These are phyloP conservation scores for Monochamus alternatus DNA, from an alignment of 2,888 invertebrate genomes.

Conservation along the genomic window DNA sequence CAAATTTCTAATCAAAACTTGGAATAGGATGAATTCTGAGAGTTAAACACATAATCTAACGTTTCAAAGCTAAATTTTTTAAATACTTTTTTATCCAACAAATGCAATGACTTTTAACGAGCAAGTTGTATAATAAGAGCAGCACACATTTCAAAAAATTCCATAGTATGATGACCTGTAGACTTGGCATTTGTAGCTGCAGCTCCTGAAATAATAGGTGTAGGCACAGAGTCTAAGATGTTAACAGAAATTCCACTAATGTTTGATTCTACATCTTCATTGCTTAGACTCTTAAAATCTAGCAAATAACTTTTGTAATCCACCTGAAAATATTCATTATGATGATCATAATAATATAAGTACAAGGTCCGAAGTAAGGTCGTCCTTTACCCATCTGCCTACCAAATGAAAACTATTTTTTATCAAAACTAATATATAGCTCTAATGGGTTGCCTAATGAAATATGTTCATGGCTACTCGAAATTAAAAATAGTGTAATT, in stretches of 20 bases:
- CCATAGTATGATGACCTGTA: slow-evolving; percentile 96
- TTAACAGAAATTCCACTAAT: slow-evolving; percentile 65
- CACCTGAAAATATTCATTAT: slow-evolving; percentile 73
- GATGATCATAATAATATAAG: background rate
- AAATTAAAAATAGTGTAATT: too few relatives aligned
- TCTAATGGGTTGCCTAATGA: too few relatives aligned
- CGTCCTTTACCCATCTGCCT: too few relatives aligned
- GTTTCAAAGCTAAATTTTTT: background rate
- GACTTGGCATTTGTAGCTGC: slow-evolving; percentile 56
- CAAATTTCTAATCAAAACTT: too few relatives aligned
- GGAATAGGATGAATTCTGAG: background rate
- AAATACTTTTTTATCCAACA: background rate
- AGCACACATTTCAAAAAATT: slow-evolving; percentile 99
- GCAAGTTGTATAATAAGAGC: slow-evolving; percentile 98
- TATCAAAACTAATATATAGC: too few relatives aligned
- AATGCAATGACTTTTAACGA: slow-evolving; percentile 73
- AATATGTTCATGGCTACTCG: too few relatives aligned
- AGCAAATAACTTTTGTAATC: slow-evolving; percentile 98
- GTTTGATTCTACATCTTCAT: slow-evolving; percentile 78
- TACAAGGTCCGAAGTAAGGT: too few relatives aligned
- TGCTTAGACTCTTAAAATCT: slow-evolving; percentile 96
- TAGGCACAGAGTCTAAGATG: slow-evolving; percentile 64
- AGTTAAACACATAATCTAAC: background rate
- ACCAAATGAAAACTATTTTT: too few relatives aligned
- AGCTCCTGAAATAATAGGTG: slow-evolving; percentile 63